phyloP scores from a whole-genome alignment of 2,113 vertebrate species.

The Butorides virescens region DNA sequence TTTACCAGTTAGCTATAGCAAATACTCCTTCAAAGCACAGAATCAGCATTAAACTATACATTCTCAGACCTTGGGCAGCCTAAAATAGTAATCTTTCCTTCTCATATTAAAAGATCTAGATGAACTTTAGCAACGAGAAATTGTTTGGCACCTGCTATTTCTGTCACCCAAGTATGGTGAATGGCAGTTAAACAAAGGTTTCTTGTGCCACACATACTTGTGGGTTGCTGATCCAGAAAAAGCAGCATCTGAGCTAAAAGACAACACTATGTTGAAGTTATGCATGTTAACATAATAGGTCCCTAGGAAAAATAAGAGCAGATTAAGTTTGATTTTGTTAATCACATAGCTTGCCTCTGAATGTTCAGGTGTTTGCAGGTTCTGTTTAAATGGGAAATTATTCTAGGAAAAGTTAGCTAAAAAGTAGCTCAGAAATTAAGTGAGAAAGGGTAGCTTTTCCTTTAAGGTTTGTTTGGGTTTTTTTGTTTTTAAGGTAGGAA shows the following conservation, averaged over 20 bases:
- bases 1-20: not conserved
- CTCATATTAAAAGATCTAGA: not conserved
- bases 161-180: not conserved
- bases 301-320: not conserved
- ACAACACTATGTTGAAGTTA: not conserved
- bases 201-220: not conserved
- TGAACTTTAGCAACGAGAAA: not conserved
- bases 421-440: not conserved
- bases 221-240: not conserved
- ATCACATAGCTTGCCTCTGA: not conserved
- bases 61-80: not conserved
- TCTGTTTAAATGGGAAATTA: not conserved
- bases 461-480: too few relatives aligned
- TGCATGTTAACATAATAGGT: not conserved
- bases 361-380: not conserved
- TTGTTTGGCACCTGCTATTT: not conserved
- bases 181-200: not conserved
- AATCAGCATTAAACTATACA: not conserved
- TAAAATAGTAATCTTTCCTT: not conserved
- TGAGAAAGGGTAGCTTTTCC: not conserved
- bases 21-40: not conserved
- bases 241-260: not conserved
- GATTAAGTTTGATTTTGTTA: not conserved
- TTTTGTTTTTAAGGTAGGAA: not conserved
- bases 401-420: not conserved